Conservation (phyloP, 2,888 invertebrate species). For the Therioaphis trifolii region DNA sequence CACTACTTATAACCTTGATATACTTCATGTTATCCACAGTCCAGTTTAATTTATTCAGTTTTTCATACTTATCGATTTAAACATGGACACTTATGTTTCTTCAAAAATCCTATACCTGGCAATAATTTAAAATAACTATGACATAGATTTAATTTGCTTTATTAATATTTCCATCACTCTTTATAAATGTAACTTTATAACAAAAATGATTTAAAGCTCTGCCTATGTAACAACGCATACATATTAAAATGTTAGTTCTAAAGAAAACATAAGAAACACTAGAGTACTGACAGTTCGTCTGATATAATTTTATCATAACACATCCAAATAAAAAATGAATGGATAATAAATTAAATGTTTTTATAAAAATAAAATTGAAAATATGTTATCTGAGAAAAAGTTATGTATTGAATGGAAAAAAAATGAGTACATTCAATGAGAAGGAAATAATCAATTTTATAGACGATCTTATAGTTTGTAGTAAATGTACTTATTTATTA, state of each 20-base stretch:
- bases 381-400: not conserved
- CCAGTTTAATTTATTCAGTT: too few species aligned
- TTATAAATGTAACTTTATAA: not conserved
- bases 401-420: slow-evolving; percentile 44
- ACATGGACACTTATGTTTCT: too few species aligned
- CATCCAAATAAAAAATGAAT: not conserved
- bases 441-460: slow-evolving; percentile 32
- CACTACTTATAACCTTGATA: too few species aligned
- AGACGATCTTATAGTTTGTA: not conserved
- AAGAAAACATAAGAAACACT: not conserved
- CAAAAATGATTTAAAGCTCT: not conserved
- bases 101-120: too few species aligned
- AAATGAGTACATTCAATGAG: slow-evolving; percentile 41
- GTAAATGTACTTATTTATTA: slow-evolving; percentile 47
- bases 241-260: not conserved
- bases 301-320: too few species aligned
- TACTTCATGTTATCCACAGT: too few species aligned
- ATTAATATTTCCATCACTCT: not conserved
- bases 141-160: not conserved
- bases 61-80: too few species aligned
- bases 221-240: not conserved
- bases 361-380: not conserved
- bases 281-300: not conserved
- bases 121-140: not conserved
- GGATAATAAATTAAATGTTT: not conserved